Percentiles rank a stretch among this genome's conserved stretches.
phyloP scores from a whole-genome alignment of 2,797 vertebrate genomes.

The Gobionotothen gibberifrons region DNA sequence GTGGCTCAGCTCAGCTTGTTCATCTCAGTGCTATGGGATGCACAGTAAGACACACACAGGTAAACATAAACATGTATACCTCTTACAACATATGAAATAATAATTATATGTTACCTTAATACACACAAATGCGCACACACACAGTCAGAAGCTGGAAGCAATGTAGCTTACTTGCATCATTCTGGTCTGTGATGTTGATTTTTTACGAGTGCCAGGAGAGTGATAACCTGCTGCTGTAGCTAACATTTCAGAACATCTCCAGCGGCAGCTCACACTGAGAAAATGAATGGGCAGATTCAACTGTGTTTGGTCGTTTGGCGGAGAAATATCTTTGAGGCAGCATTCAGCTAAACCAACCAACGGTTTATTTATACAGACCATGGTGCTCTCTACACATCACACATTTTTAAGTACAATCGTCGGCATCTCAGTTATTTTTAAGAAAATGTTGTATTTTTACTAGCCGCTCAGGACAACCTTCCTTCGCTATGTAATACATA shows the following conservation, averaged over 20 bases:
- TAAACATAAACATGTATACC: not conserved
- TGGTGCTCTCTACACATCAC: conserved; percentile 6
- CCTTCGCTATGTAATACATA: not conserved
- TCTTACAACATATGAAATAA: not conserved
- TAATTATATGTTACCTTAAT: not conserved
- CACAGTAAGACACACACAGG: not conserved
- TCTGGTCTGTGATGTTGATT: conserved; percentile 52
- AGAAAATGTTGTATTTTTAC: conserved; percentile 3
- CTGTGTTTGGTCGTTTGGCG: conserved; percentile 27
- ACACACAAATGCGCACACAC: no score
- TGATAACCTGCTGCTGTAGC: conserved; percentile 64
- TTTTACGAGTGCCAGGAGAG: conserved; percentile 63
- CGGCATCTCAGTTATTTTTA: conserved; percentile 14
- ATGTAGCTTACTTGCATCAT: conserved; percentile 28
- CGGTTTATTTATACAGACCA: conserved; percentile 52
- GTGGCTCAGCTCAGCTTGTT: conserved; percentile 21
- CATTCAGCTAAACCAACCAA: conserved; percentile 43
- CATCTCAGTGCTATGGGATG: conserved; percentile 4
- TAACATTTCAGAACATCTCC: conserved; percentile 60
- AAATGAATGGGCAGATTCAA: conserved; percentile 60
- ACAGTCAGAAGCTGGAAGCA: conserved; percentile 43
- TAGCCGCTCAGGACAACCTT: not conserved
- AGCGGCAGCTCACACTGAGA: conserved; percentile 41
- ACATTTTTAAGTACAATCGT: not conserved
- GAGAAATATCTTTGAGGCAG: conserved; percentile 34